phyloP scores from a whole-genome alignment of 1,140 invertebrate genomes.

The Cotesia typhae region DNA sequence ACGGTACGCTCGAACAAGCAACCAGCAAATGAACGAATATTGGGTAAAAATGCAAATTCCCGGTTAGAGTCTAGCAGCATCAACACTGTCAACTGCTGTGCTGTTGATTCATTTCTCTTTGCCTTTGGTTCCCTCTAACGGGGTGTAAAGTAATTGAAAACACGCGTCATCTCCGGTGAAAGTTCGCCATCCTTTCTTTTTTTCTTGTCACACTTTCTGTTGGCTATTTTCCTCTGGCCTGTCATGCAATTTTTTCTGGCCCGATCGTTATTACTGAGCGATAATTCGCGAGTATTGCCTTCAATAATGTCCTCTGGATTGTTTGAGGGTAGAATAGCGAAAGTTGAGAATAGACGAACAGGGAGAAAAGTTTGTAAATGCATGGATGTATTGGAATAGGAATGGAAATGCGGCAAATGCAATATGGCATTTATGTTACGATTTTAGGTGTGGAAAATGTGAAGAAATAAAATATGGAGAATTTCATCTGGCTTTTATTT shows the following conservation, averaged over 20 bases:
- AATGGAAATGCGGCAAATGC: neutral
- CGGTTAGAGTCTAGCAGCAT: conserved; percentile 37
- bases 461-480: conserved; percentile 29
- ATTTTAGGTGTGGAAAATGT: conserved; percentile 5
- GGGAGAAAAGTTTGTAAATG: too few species aligned
- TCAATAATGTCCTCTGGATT: too few species aligned
- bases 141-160: conserved; percentile 56
- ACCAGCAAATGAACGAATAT: conserved; percentile 46
- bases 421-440: conserved; percentile 21
- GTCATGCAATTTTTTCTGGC: neutral
- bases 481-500: conserved; percentile 20
- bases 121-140: neutral
- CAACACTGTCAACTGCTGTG: conserved; percentile 15
- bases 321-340: too few species aligned
- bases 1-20: conserved; percentile 8
- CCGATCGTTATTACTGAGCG: too few species aligned
- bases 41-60: conserved; percentile 62
- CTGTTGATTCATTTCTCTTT: conserved; percentile 31
- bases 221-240: neutral
- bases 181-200: conserved; percentile 9
- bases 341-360: too few species aligned
- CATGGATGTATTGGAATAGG: too few species aligned
- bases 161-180: conserved; percentile 48
- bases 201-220: neutral
- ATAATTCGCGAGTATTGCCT: too few species aligned